These are phyloP conservation scores for Polypterus senegalus DNA, from an alignment of 2,113 vertebrate species.

Conservation along the genomic window DNA sequence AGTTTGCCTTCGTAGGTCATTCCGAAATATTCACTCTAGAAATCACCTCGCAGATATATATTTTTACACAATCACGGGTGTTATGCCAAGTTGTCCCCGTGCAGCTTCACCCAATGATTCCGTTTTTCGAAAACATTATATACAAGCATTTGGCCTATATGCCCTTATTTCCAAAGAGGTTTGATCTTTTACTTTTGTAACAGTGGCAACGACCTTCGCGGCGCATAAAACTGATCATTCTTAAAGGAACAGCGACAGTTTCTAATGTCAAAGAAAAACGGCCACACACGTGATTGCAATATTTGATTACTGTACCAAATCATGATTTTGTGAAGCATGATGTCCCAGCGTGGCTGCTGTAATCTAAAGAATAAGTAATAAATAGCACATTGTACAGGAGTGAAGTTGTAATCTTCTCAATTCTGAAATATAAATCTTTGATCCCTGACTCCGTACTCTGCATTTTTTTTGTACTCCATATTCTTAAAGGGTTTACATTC, in stretches of 20 bases:
- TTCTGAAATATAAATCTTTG: not conserved
- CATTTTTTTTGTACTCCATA: too few relatives aligned
- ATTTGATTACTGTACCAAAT: not conserved
- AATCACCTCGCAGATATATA: not conserved
- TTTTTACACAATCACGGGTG: not conserved
- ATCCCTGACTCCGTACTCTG: not conserved
- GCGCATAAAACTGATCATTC: slow-evolving; percentile 35
- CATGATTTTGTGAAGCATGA: not conserved
- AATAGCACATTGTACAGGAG: not conserved
- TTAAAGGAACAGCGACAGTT: slow-evolving; percentile 51
- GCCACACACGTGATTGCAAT: slow-evolving; percentile 16
- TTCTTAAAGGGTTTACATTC: too few relatives aligned
- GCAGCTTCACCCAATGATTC: slow-evolving; percentile 7
- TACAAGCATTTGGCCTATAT: slow-evolving; percentile 30
- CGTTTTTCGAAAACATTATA: slow-evolving; percentile 19
- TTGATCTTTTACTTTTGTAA: not conserved
- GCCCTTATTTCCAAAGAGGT: not conserved
- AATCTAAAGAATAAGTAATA: not conserved
- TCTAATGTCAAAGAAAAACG: slow-evolving; percentile 21
- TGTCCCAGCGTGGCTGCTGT: too few relatives aligned
- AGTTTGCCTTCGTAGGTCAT: slow-evolving; percentile 42
- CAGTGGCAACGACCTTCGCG: slow-evolving; percentile 30
- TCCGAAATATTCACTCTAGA: slow-evolving; percentile 18
- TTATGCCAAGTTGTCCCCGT: slow-evolving; percentile 11
- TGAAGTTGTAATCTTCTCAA: not conserved